These are phyloP conservation scores for Lagodon rhomboides DNA, from an alignment of 2,797 vertebrate genomes.

Conservation along the genomic window DNA sequence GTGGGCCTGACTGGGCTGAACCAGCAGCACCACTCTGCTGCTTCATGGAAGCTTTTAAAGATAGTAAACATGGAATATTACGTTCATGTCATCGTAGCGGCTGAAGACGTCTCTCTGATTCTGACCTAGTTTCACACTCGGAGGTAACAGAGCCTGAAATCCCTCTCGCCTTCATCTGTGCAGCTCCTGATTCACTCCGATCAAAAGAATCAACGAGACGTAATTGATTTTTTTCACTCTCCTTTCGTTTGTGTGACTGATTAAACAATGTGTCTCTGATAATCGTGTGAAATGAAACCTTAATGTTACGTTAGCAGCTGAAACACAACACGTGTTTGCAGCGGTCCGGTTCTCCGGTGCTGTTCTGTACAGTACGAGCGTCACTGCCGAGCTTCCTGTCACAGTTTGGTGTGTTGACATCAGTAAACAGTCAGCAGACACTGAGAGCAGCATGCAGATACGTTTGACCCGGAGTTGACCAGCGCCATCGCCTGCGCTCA, in stretches of 20 bases:
- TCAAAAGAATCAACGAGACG: background rate
- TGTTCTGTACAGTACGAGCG: no score
- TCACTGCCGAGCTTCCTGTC: background rate
- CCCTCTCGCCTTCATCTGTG: background rate
- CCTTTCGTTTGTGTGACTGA: background rate
- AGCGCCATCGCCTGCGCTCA: background rate
- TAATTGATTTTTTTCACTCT: background rate
- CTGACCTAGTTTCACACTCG: background rate
- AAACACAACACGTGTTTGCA: background rate
- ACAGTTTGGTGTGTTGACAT: constrained; percentile 1
- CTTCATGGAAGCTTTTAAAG: no score
- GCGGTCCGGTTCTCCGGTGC: background rate
- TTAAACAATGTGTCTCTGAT: background rate
- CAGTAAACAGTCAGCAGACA: background rate
- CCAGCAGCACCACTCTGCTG: no score
- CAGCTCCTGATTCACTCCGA: background rate
- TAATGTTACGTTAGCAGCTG: background rate
- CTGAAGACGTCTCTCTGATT: background rate
- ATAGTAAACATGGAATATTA: no score
- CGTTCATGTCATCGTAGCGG: no score
- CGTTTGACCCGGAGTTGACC: constrained; percentile 49
- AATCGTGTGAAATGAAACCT: constrained; percentile 1
- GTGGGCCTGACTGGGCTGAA: no score
- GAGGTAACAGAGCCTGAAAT: background rate
- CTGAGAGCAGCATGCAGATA: constrained; percentile 38